Conservation (phyloP, 1,140 invertebrate species). For the Penaeus vannamei region DNA sequence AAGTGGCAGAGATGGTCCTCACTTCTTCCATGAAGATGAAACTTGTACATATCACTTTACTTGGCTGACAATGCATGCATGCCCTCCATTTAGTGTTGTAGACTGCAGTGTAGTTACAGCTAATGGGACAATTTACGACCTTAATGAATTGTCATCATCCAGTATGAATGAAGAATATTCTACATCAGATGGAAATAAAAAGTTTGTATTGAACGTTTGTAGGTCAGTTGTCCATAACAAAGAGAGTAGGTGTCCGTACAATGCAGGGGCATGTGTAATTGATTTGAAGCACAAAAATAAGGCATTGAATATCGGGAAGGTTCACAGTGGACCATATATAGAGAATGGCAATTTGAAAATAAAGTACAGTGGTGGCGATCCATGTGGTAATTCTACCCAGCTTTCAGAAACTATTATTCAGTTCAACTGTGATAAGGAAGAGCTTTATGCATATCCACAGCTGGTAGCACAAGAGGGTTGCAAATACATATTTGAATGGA, state of each 20-base stretch:
- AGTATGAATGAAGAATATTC: slow-evolving; percentile 59
- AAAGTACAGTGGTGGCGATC: slow-evolving; percentile 61
- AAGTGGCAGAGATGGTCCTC: slow-evolving; percentile 52
- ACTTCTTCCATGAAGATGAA: slow-evolving; percentile 43
- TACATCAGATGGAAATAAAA: slow-evolving; percentile 31
- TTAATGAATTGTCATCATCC: slow-evolving; percentile 59
- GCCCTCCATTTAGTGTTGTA: slow-evolving; percentile 61
- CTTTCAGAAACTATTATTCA: slow-evolving; percentile 56
- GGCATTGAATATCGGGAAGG: slow-evolving; percentile 60
- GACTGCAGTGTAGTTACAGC: slow-evolving; percentile 52
- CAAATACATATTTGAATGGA: slow-evolving; percentile 62
- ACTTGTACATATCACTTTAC: slow-evolving; percentile 51
- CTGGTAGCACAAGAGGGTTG: slow-evolving; percentile 57
- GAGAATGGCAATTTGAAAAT: slow-evolving; percentile 58
- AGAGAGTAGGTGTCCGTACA: slow-evolving; percentile 61
- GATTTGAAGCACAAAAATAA: slow-evolving; percentile 57
- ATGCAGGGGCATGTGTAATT: slow-evolving; percentile 63
- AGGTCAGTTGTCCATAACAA: slow-evolving; percentile 66
- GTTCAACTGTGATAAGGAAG: slow-evolving; percentile 63
- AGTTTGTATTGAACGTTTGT: slow-evolving; percentile 66
- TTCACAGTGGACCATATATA: slow-evolving; percentile 59
- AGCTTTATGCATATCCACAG: slow-evolving; percentile 51
- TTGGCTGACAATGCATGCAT: slow-evolving; percentile 59
- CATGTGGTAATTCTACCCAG: slow-evolving; percentile 40
- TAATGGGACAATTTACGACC: slow-evolving; percentile 58